phyloP scores from a whole-genome alignment of 2,797 vertebrate species.

The Sylvilagus floridanus region DNA sequence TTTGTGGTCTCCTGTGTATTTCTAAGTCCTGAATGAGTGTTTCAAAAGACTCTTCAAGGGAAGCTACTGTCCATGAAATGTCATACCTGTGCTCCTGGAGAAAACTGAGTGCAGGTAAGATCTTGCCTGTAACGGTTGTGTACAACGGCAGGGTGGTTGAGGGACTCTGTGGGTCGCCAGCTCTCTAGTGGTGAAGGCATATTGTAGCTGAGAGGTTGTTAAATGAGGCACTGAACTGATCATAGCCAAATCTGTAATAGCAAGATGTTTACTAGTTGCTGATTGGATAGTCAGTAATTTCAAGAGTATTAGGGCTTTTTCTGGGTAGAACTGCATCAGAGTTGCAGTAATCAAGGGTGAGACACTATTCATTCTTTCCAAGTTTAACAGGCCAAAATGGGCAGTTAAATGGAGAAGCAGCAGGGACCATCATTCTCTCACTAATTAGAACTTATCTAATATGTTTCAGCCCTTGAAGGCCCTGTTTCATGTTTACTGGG shows the following conservation, averaged over 20 bases:
- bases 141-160: neutral
- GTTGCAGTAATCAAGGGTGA: neutral
- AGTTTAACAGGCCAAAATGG: neutral
- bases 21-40: neutral
- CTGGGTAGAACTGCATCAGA: neutral
- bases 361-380: neutral
- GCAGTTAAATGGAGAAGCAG: neutral
- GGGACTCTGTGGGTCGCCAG: neutral
- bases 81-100: neutral
- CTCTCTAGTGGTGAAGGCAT: neutral
- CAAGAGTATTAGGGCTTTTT: neutral
- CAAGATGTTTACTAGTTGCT: neutral
- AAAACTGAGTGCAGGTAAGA: neutral
- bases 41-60: slow-evolving; percentile 13
- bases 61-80: neutral
- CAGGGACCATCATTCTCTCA: neutral
- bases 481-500: slow-evolving; percentile 35
- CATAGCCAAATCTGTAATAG: neutral
- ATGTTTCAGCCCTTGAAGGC: neutral
- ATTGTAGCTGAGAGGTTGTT: neutral
- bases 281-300: neutral
- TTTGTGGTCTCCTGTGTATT: neutral
- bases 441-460: slow-evolving; percentile 11
- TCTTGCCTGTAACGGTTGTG: neutral
- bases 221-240: neutral